Percentiles rank a stretch among this genome's conserved stretches.
phyloP scores from a whole-genome alignment of 2,888 invertebrate species.

The Barypeithes pellucidus region DNA sequence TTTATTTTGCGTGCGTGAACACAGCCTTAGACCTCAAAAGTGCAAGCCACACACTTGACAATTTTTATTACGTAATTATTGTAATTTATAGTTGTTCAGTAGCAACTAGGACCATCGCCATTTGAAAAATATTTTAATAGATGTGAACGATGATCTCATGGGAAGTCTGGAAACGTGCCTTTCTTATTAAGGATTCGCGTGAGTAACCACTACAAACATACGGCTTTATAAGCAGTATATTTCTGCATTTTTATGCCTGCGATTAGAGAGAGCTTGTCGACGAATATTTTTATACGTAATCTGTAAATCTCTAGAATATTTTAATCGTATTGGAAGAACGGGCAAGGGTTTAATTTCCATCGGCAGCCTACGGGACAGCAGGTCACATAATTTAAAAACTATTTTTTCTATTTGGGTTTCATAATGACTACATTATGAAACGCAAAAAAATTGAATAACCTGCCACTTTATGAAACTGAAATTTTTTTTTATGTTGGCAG shows the following conservation, averaged over 20 bases:
- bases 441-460: no score
- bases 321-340: no score
- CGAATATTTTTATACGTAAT: no score
- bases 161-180: constrained; percentile 58
- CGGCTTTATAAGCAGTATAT: constrained; percentile 27
- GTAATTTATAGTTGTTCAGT: not conserved
- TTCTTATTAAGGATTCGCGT: constrained; percentile 55
- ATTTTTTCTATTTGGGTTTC: no score
- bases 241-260: constrained; percentile 20
- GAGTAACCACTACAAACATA: constrained; percentile 40
- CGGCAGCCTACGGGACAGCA: no score
- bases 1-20: no score
- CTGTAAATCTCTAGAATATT: no score
- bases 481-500: no score
- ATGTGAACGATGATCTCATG: constrained; percentile 58
- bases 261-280: constrained; percentile 16
- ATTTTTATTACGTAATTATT: not conserved
- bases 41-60: not conserved
- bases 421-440: no score
- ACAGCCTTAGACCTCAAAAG: not conserved
- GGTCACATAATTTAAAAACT: no score
- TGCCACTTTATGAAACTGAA: no score
- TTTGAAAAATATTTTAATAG: constrained; percentile 26
- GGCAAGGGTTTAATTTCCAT: no score
- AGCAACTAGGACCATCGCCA: not conserved